Evolutionary conservation across 2,888 invertebrate genomes (phyloP), one percentile per base, ranked within the genome.

Genomic region (Glomeris marginata): DNA sequence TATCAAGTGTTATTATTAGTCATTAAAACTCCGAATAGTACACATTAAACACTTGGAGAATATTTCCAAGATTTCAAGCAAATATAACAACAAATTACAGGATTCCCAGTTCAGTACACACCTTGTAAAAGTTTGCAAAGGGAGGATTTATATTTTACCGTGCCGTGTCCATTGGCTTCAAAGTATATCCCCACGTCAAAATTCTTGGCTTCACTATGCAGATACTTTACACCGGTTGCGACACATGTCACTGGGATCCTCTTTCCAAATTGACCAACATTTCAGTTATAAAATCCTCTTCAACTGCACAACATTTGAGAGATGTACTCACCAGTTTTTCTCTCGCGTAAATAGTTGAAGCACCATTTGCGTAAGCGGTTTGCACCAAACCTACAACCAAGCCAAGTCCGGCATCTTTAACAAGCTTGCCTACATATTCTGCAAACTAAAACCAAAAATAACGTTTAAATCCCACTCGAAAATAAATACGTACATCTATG

Each of bases 131-230:
- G n/a, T n/a, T n/a, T n/a, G n/a, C n/a, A n/a, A n/a, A n/a, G n/a
- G n/a, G n/a, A n/a, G n/a, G 28, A 15, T 28, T 36, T 10, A 15
- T 18, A 4, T 38, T 61, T 56, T 52, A 72, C 83, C 0, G 97
- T 98, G 13, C 98, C 98, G 70, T 98, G 98, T 0, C 98, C 98
- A 69, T 98, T 98, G 0, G 98, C 97, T 59, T 99, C 98, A 69
- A 99, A 99, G 69, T 98, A 99, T 3, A 99, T 78, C 2, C 97
- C 97, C 59, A 98, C 78, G 64, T 98, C 95, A 70, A 80, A 95
- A 49, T 85, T 77, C 36, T 78, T 63, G 0, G 97, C 97, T 63
- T 84, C 84, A 62, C 85, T 84, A 65, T 98, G 97, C 20, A 99
- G 72, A 68, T 97, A 81, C 67, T 98, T 98, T 0, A 99, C 95